Evolutionary conservation across 2,888 invertebrate species (phyloP).

Genomic region (Leptinotarsa rubiginosa): DNA sequence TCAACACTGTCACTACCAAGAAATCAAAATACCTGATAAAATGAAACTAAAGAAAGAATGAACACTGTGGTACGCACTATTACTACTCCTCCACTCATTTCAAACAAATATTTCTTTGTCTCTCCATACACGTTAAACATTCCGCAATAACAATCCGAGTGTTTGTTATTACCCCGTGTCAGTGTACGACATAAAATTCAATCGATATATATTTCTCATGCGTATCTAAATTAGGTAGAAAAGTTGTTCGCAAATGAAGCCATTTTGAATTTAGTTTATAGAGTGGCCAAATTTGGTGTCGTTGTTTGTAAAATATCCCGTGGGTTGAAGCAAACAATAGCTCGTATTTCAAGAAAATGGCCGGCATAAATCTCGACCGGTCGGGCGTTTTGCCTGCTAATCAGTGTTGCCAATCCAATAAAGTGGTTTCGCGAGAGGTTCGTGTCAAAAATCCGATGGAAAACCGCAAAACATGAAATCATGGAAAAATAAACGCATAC

Average conservation of each 20-base stretch:
- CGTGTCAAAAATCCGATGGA: too few relatives aligned
- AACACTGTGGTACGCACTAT: too few relatives aligned
- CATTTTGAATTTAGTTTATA: conserved; percentile 67
- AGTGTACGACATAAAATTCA: conserved; percentile 37
- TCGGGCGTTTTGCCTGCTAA: conserved; percentile 53
- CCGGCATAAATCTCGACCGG: conserved; percentile 60
- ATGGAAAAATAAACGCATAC: too few relatives aligned
- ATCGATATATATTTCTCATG: conserved; percentile 44
- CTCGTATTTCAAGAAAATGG: conserved; percentile 65
- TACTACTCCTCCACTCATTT: not conserved
- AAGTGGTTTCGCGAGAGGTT: too few relatives aligned
- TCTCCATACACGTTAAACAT: conserved; percentile 4
- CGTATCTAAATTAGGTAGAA: conserved; percentile 60
- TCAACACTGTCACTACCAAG: too few relatives aligned
- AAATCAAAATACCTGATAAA: too few relatives aligned
- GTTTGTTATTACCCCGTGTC: conserved; percentile 16
- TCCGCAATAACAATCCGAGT: conserved; percentile 15
- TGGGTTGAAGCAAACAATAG: conserved; percentile 65
- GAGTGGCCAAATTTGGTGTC: conserved; percentile 68
- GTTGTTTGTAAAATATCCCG: conserved; percentile 65
- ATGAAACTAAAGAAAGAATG: too few relatives aligned
- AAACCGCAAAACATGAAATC: too few relatives aligned
- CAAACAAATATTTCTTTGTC: not conserved
- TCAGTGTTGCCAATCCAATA: too few relatives aligned
- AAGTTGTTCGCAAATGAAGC: conserved; percentile 65